phyloP scores from a whole-genome alignment of 2,797 vertebrate species.

The Anabacerthia variegaticeps region DNA sequence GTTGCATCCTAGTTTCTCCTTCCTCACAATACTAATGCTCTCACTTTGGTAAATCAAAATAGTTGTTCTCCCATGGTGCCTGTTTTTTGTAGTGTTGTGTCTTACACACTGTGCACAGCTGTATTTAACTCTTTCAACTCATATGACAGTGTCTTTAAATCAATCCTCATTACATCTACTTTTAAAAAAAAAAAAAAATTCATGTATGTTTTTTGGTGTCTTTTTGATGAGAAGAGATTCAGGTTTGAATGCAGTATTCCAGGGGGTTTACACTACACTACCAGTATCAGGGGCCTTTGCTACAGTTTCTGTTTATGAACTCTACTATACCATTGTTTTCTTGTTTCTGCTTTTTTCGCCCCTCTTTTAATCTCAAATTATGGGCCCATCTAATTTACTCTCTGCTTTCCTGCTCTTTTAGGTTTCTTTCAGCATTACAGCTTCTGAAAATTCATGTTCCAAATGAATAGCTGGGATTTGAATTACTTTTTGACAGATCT shows the following conservation, averaged over 20 bases:
- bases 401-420: conserved; percentile 4
- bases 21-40: not conserved
- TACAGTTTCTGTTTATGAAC: conserved; percentile 1
- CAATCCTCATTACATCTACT: not conserved
- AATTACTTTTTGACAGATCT: not conserved
- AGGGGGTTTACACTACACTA: not conserved
- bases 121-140: not conserved
- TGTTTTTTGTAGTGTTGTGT: not conserved
- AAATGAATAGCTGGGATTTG: not conserved
- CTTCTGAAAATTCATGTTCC: not conserved
- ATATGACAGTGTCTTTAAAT: not conserved
- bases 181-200: rapidly evolving
- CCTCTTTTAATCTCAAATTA: not conserved
- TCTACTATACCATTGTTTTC: not conserved
- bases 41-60: not conserved
- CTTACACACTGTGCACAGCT: rapidly evolving
- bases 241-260: not conserved
- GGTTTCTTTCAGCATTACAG: not conserved
- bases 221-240: not conserved
- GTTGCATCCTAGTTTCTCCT: not conserved
- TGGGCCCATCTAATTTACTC: not conserved
- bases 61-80: not conserved
- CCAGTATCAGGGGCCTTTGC: not conserved
- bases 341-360: not conserved
- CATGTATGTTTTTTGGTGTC: not conserved